Percentiles rank a stretch among this genome's conserved stretches.
phyloP scores from a whole-genome alignment of 2,888 invertebrate species.

The Selenia dentaria region DNA sequence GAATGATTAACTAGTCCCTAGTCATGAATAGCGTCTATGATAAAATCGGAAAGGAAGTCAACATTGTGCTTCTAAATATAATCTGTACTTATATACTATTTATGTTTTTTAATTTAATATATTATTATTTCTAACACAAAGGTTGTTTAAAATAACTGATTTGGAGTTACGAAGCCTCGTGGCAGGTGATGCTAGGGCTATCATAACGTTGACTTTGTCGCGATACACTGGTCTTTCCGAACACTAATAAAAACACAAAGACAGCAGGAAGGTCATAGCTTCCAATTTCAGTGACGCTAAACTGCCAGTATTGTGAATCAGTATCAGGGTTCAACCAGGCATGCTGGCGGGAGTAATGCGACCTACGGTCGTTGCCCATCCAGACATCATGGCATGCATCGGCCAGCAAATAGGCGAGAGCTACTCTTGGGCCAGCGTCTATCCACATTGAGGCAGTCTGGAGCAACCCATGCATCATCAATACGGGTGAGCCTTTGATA shows the following conservation, averaged over 20 bases:
- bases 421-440: slow-evolving; percentile 55
- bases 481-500: slow-evolving; percentile 45
- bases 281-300: slow-evolving; percentile 91
- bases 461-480: slow-evolving; percentile 67
- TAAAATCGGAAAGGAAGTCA: no score
- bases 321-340: slow-evolving; percentile 49
- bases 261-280: slow-evolving; percentile 89
- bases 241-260: slow-evolving; percentile 77
- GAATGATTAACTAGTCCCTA: no score
- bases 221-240: slow-evolving; percentile 86
- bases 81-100: no score
- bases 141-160: slow-evolving; percentile 39
- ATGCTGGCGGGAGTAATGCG: slow-evolving; percentile 78
- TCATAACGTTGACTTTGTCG: slow-evolving; percentile 83
- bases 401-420: slow-evolving; percentile 43
- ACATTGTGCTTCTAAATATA: no score
- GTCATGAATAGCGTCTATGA: no score
- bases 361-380: slow-evolving; percentile 36
- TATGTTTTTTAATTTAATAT: no score
- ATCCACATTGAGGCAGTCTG: slow-evolving; percentile 59
- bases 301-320: slow-evolving; percentile 82
- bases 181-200: slow-evolving; percentile 87
- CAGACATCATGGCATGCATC: slow-evolving; percentile 40
- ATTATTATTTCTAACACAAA: no score
- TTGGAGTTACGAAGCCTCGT: slow-evolving; percentile 68